phyloP scores from a whole-genome alignment of 2,113 vertebrate species.

The Ctenomys sociabilis region DNA sequence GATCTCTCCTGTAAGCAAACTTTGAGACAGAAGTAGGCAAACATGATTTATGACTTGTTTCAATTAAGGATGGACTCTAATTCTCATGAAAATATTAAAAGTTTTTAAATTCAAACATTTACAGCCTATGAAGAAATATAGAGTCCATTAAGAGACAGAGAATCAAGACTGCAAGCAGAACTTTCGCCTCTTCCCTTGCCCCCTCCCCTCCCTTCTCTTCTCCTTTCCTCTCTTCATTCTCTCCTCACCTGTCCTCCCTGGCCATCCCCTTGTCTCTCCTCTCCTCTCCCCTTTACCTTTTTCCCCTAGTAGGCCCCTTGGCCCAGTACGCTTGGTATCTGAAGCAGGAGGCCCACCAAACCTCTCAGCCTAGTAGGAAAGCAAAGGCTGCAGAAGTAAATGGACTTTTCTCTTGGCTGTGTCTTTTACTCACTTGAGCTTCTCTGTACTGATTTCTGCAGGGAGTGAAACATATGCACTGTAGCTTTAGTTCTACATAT shows the following conservation, averaged over 20 bases:
- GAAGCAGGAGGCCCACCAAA: neutral
- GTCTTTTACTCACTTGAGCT: neutral
- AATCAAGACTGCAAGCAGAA: neutral
- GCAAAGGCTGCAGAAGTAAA: neutral
- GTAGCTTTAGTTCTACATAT: neutral
- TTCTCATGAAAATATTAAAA: neutral
- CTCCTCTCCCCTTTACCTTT: neutral
- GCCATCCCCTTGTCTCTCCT: neutral
- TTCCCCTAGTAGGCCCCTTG: neutral
- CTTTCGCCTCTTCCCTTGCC: neutral
- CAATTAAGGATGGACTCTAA: neutral
- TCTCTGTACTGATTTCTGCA: neutral
- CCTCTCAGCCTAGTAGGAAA: neutral
- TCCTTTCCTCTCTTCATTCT: neutral
- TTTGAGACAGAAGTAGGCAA: neutral
- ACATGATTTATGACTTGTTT: neutral
- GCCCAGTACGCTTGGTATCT: neutral
- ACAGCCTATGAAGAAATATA: neutral
- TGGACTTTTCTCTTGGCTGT: neutral
- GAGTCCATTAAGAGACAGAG: neutral
- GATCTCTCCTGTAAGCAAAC: neutral
- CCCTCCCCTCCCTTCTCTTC: neutral
- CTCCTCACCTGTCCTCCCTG: neutral
- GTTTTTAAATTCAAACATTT: neutral
- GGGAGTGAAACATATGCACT: neutral